phyloP scores from a whole-genome alignment of 2,797 vertebrate genomes.

The Mareca penelope region DNA sequence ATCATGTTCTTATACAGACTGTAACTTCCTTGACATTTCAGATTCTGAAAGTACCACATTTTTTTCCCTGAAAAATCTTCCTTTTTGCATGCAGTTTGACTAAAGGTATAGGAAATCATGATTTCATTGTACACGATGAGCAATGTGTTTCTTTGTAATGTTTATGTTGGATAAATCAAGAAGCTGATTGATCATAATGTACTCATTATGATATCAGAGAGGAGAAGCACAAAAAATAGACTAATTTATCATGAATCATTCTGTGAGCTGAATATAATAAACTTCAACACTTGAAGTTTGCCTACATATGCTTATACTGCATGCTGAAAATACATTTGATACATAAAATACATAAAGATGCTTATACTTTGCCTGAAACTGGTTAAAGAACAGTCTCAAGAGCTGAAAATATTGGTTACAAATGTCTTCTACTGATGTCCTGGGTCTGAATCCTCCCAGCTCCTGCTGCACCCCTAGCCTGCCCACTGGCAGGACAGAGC shows the following conservation, averaged over 20 bases:
- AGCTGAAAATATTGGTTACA: not conserved
- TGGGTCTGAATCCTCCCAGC: too few species aligned
- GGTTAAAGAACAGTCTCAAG: not conserved
- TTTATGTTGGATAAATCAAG: not conserved
- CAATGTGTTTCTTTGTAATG: not conserved
- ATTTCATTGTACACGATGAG: not conserved
- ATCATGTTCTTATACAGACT: not conserved
- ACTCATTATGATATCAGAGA: fast-evolving
- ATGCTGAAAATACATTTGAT: too few species aligned
- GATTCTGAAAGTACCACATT: not conserved
- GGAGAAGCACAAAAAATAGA: not conserved
- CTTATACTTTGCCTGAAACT: not conserved
- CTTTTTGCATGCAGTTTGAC: fast-evolving
- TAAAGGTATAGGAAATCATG: not conserved
- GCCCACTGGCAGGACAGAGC: too few species aligned
- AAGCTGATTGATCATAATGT: not conserved
- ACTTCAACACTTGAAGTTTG: not conserved
- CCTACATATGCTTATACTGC: not conserved
- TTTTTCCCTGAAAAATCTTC: not conserved
- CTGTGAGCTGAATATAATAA: not conserved
- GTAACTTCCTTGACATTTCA: not conserved
- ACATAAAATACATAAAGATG: too few species aligned
- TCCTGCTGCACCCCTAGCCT: too few species aligned
- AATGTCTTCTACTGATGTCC: not conserved
- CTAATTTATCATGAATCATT: not conserved